Conservation (phyloP, 2,888 invertebrate species). For the Hirtodrosophila confusa region DNA sequence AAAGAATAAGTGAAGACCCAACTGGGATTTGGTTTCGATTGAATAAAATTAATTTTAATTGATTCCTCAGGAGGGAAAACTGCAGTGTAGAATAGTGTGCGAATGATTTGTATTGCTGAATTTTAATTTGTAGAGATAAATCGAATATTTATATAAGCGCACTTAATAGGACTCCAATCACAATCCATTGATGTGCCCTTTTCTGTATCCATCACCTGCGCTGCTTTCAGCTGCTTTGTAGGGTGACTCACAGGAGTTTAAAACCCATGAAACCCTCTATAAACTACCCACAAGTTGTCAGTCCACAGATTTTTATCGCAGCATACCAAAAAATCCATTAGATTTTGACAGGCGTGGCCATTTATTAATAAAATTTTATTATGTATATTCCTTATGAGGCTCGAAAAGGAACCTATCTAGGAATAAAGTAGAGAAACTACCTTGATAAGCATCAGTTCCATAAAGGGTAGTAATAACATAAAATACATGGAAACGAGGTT, state of each 20-base stretch:
- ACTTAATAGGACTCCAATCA: not conserved
- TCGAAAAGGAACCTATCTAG: conserved; percentile 28
- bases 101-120: conserved; percentile 22
- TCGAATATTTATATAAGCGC: too few species aligned
- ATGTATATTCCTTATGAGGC: conserved; percentile 36
- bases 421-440: conserved; percentile 18
- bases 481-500: conserved; percentile 60
- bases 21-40: conserved; percentile 71
- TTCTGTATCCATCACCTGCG: conserved; percentile 8
- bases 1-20: conserved; percentile 64
- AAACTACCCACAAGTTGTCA: conserved; percentile 60
- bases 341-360: conserved; percentile 66
- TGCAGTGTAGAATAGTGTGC: conserved; percentile 14
- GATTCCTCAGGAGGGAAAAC: conserved; percentile 32
- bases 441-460: conserved; percentile 56
- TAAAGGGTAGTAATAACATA: conserved; percentile 50
- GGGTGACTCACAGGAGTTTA: conserved; percentile 24
- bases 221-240: conserved; percentile 17
- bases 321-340: conserved; percentile 67
- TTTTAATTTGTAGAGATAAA: too few species aligned
- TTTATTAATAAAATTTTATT: conserved; percentile 75
- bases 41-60: conserved; percentile 79
- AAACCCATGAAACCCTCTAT: conserved; percentile 37
- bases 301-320: conserved; percentile 64
- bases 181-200: not conserved